These are phyloP conservation scores for Pseudolycoriella hygida DNA, from an alignment of 2,888 invertebrate genomes.

Conservation along the genomic window DNA sequence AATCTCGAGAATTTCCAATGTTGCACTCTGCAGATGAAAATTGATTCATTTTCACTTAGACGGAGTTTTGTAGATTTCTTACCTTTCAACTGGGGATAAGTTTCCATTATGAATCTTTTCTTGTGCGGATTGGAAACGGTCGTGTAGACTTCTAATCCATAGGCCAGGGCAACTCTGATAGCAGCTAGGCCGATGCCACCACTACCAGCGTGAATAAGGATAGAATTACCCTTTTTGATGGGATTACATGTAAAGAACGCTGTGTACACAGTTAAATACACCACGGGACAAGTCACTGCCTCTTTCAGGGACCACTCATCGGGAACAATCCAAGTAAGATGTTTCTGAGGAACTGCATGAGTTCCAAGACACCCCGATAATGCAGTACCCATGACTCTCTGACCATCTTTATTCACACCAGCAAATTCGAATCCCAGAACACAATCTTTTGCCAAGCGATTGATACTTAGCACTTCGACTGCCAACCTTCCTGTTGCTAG, in stretches of 20 bases:
- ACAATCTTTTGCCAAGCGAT: constrained; percentile 43
- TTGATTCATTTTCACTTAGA: neutral
- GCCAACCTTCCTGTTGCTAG: constrained; percentile 51
- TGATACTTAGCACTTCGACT: constrained; percentile 30
- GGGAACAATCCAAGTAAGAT: constrained; percentile 44
- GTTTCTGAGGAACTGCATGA: constrained; percentile 14
- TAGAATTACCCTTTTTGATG: constrained; percentile 24
- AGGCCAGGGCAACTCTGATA: constrained; percentile 47
- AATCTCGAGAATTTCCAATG: constrained; percentile 76
- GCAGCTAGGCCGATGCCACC: constrained; percentile 64
- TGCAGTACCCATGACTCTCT: constrained; percentile 44
- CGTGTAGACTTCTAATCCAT: constrained; percentile 47
- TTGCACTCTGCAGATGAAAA: constrained; percentile 18
- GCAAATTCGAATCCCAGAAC: constrained; percentile 51
- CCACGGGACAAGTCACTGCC: constrained; percentile 64
- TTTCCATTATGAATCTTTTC: constrained; percentile 39
- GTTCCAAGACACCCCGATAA: constrained; percentile 35
- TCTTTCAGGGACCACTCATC: constrained; percentile 54
- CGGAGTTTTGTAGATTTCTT: neutral
- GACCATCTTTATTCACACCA: constrained; percentile 38
- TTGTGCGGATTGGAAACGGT: constrained; percentile 54
- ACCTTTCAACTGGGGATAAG: constrained; percentile 37
- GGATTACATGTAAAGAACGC: constrained; percentile 26
- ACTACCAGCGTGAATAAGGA: constrained; percentile 40
- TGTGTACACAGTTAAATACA: constrained; percentile 48